These are phyloP conservation scores for Schizopygopsis malacanthus DNA, from an alignment of 2,797 vertebrate genomes.

Conservation along the genomic window DNA sequence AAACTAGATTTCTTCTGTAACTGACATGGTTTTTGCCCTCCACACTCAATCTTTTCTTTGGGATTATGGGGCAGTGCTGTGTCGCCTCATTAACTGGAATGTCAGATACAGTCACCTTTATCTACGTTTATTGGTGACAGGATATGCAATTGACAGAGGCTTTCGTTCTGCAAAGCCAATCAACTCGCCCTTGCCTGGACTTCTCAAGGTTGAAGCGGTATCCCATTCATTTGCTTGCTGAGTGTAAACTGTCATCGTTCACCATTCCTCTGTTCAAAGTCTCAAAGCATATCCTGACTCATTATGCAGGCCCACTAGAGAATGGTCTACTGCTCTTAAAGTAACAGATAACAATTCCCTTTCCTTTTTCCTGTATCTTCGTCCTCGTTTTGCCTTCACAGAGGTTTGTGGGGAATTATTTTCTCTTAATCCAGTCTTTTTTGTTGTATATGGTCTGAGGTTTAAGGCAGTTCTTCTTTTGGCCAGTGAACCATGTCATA, in stretches of 20 bases:
- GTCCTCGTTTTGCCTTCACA: constrained; percentile 33
- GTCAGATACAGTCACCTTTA: constrained; percentile 61
- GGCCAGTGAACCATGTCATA: constrained; percentile 56
- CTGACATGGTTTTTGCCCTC: constrained; percentile 5
- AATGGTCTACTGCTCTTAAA: constrained; percentile 22
- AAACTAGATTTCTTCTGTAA: not conserved
- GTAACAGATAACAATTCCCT: constrained; percentile 3
- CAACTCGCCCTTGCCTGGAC: constrained; percentile 57
- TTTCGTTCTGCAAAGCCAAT: constrained; percentile 48
- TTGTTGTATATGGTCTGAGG: constrained; percentile 22
- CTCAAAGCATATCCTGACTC: constrained; percentile 44
- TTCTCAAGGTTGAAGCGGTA: constrained; percentile 52
- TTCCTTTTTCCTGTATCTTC: not conserved
- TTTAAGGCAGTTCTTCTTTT: constrained; percentile 46
- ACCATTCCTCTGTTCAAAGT: constrained; percentile 32
- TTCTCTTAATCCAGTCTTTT: constrained; percentile 25
- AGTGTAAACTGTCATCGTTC: constrained; percentile 45
- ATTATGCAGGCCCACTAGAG: constrained; percentile 53
- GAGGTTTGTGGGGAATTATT: constrained; percentile 1
- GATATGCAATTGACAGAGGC: constrained; percentile 67
- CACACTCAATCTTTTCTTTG: constrained; percentile 35
- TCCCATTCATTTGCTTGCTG: constrained; percentile 39
- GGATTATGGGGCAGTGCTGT: constrained; percentile 34
- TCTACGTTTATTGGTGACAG: constrained; percentile 58
- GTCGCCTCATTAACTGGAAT: constrained; percentile 68